Conservation (phyloP, 2,888 invertebrate genomes). For the Callyntrura sp. region DNA sequence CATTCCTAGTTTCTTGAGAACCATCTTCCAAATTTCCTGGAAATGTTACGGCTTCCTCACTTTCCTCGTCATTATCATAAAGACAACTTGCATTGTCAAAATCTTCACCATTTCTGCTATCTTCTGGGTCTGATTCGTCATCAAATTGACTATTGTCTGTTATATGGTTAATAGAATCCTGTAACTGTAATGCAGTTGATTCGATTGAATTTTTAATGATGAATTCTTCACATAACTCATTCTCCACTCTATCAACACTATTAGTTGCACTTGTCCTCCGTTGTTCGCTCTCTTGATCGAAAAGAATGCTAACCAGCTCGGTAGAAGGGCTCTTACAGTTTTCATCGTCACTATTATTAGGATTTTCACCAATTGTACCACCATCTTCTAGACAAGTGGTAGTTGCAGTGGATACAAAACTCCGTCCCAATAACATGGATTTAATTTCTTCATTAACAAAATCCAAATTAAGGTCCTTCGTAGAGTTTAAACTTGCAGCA, state of each 20-base stretch:
- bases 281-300: neutral
- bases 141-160: neutral
- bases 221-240: neutral
- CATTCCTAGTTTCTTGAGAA: too few relatives aligned
- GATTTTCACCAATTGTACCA: neutral
- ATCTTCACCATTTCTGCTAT: neutral
- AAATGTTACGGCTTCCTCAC: neutral
- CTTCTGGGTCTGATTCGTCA: neutral
- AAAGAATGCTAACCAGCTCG: neutral
- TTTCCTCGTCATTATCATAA: neutral
- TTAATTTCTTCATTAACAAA: neutral
- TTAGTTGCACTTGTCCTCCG: neutral
- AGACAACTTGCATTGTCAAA: neutral
- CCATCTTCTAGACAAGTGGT: neutral
- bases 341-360: neutral
- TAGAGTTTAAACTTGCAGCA: too few relatives aligned
- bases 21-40: neutral
- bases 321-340: neutral
- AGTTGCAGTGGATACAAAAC: neutral
- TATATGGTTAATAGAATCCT: neutral
- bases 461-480: neutral
- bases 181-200: neutral
- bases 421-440: neutral
- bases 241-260: neutral
- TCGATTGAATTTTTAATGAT: neutral